phyloP scores from a whole-genome alignment of 1,140 invertebrate genomes.

The Zaprionus kolodkinae region DNA sequence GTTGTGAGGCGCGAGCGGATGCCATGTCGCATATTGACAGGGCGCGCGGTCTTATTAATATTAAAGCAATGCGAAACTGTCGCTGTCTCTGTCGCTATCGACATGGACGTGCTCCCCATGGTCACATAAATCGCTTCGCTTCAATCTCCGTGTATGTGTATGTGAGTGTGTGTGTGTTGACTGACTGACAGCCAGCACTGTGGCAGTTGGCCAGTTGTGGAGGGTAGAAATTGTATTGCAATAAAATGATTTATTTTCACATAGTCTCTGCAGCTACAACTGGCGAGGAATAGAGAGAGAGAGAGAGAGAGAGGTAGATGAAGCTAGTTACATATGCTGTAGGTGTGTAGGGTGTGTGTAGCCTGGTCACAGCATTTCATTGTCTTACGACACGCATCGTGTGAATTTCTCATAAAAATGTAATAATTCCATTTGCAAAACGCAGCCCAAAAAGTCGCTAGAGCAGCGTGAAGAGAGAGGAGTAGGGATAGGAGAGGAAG shows the following conservation, averaged over 20 bases:
- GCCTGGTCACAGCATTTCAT: conserved; percentile 51
- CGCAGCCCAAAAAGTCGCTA: conserved; percentile 46
- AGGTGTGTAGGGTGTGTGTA: background rate
- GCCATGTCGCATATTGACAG: conserved; percentile 62
- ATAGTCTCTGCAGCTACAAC: conserved; percentile 43
- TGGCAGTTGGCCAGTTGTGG: conserved; percentile 36
- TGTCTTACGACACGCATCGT: conserved; percentile 66
- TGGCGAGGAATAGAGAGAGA: background rate
- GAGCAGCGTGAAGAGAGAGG: background rate
- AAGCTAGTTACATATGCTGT: conserved; percentile 47
- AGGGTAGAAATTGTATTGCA: conserved; percentile 71
- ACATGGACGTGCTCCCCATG: conserved; percentile 50
- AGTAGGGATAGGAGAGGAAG: background rate
- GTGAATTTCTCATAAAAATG: conserved; percentile 70
- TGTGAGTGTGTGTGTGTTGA: background rate
- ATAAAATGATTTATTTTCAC: conserved; percentile 80
- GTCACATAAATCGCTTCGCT: conserved; percentile 65
- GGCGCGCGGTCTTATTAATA: conserved; percentile 69
- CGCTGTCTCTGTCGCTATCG: conserved; percentile 23
- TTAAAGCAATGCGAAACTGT: conserved; percentile 66
- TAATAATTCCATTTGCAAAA: conserved; percentile 74
- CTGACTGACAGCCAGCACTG: conserved; percentile 15
- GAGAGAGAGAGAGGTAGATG: background rate
- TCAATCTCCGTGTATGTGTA: background rate
- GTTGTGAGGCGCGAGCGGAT: conserved; percentile 40